Conservation (phyloP, 2,797 vertebrate genomes). For the Botia almorhae region DNA sequence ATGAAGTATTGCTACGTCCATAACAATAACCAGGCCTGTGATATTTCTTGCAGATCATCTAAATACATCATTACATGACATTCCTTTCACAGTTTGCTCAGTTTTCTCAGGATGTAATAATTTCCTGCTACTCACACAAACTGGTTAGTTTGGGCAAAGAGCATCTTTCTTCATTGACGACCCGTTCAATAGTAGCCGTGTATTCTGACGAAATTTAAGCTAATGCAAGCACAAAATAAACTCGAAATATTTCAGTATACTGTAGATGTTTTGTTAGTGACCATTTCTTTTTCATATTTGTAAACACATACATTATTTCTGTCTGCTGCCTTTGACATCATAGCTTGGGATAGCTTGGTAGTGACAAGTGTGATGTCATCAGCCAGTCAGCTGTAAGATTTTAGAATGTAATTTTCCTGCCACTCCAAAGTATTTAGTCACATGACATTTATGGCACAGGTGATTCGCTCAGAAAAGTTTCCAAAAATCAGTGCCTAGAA, state of each 20-base stretch:
- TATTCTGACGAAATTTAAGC: background rate
- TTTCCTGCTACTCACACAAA: background rate
- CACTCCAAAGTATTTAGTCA: no score
- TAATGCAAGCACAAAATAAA: background rate
- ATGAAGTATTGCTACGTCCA: conserved; percentile 16
- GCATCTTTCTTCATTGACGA: background rate
- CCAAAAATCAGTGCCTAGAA: no score
- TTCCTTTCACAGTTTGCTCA: background rate
- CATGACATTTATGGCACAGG: no score
- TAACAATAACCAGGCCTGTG: conserved; percentile 12
- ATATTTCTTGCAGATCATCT: background rate
- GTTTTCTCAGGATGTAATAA: background rate
- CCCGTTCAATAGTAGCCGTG: background rate
- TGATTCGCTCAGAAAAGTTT: no score
- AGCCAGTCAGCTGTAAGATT: no score
- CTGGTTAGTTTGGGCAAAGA: background rate
- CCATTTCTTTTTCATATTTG: no score
- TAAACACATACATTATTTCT: no score
- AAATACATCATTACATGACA: conserved; percentile 2
- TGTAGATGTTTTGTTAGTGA: background rate
- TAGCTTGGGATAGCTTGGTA: no score
- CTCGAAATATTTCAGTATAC: background rate
- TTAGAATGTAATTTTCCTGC: no score
- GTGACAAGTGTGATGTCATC: no score
- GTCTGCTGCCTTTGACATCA: no score